These are phyloP conservation scores for Candoia aspera DNA, from an alignment of 2,113 vertebrate genomes.

Conservation along the genomic window DNA sequence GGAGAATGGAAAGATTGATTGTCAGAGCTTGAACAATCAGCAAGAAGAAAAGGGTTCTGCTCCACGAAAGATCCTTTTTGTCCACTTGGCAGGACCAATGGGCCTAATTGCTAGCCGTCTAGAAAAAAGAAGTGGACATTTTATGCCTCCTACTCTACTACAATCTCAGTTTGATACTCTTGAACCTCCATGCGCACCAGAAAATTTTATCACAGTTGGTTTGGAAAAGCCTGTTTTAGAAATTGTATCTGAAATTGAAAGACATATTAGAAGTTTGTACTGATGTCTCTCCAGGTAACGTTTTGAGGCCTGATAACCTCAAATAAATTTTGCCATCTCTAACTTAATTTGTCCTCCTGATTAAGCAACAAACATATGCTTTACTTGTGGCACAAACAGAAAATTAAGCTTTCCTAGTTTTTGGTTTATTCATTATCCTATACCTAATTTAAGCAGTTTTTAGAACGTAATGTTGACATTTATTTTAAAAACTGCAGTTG, in stretches of 20 bases:
- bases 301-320: background rate
- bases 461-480: background rate
- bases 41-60: background rate
- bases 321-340: background rate
- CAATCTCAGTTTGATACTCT: slow-evolving; percentile 85
- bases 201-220: slow-evolving; percentile 79
- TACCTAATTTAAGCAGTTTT: background rate
- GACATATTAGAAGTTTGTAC: slow-evolving; percentile 46
- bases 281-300: background rate
- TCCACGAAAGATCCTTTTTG: slow-evolving; percentile 76
- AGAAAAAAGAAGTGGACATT: slow-evolving; percentile 80
- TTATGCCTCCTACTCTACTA: slow-evolving; percentile 83
- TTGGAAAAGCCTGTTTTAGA: slow-evolving; percentile 74
- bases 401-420: background rate
- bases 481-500: background rate
- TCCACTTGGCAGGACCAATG: slow-evolving; percentile 79
- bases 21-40: background rate
- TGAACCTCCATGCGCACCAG: slow-evolving; percentile 79
- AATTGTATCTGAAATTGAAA: slow-evolving; percentile 72
- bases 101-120: slow-evolving; percentile 79
- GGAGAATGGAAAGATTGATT: slow-evolving; percentile 66
- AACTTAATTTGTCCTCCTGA: slow-evolving; percentile 36
- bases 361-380: background rate
- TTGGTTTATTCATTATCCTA: background rate
- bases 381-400: background rate